Evolutionary conservation across 2,888 invertebrate genomes (phyloP).

Genomic region (Mimas tiliae): DNA sequence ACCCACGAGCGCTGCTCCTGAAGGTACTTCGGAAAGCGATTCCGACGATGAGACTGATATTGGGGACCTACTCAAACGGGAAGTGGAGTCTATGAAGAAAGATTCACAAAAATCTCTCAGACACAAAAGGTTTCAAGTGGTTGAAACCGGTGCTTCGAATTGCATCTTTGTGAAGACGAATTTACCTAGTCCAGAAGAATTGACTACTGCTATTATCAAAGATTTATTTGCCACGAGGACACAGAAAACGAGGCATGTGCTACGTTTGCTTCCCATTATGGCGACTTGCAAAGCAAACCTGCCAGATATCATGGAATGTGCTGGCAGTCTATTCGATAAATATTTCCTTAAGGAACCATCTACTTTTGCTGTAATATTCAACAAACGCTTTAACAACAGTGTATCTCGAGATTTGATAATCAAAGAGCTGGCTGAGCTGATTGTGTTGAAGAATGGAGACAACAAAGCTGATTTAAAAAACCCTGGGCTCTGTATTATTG

Average conservation of each 20-base stretch:
- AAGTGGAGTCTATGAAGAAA: slow-evolving; percentile 84
- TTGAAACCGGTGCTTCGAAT: slow-evolving; percentile 93
- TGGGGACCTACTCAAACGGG: slow-evolving; percentile 83
- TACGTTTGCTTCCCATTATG: slow-evolving; percentile 93
- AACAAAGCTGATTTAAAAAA: slow-evolving; percentile 92
- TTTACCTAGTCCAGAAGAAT: slow-evolving; percentile 88
- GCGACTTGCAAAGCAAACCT: slow-evolving; percentile 91
- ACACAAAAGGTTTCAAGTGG: slow-evolving; percentile 87
- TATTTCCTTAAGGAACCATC: slow-evolving; percentile 89
- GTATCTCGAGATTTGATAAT: slow-evolving; percentile 90
- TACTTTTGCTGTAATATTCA: slow-evolving; percentile 91
- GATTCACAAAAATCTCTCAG: slow-evolving; percentile 74
- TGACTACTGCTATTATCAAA: slow-evolving; percentile 89
- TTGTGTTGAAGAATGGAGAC: slow-evolving; percentile 87
- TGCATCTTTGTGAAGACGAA: slow-evolving; percentile 94
- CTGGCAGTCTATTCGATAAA: slow-evolving; percentile 88
- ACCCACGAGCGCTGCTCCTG: slow-evolving; percentile 50
- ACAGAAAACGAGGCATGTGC: slow-evolving; percentile 90
- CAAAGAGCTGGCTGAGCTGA: slow-evolving; percentile 88
- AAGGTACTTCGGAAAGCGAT: slow-evolving; percentile 68
- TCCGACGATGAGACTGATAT: slow-evolving; percentile 82
- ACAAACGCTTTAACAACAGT: slow-evolving; percentile 91
- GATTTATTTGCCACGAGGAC: slow-evolving; percentile 88
- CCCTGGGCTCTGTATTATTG: slow-evolving; percentile 90
- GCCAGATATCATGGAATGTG: slow-evolving; percentile 89